phyloP scores from a whole-genome alignment of 2,888 invertebrate genomes.

The Campoletis raptor region DNA sequence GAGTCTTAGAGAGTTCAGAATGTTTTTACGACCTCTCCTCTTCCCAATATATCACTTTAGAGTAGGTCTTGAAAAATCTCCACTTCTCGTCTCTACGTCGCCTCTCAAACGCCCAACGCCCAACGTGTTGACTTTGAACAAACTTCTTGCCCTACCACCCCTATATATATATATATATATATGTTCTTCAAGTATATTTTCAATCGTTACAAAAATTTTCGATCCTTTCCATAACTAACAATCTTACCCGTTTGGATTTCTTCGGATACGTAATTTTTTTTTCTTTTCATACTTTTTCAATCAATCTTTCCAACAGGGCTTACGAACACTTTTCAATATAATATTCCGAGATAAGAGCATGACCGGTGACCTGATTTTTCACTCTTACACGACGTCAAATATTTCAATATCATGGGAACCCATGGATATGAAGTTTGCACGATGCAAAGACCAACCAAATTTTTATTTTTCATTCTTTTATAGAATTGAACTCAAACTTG shows the following conservation, averaged over 20 bases:
- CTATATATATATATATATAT: not conserved
- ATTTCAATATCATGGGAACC: constrained; percentile 11
- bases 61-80: constrained; percentile 47
- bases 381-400: not conserved
- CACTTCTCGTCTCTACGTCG: constrained; percentile 21
- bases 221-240: not conserved
- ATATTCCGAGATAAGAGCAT: constrained; percentile 35
- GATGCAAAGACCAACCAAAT: not conserved
- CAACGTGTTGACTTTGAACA: constrained; percentile 49
- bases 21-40: constrained; percentile 19
- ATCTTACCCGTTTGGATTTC: not conserved
- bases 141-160: constrained; percentile 36
- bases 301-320: not conserved
- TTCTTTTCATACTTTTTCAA: not conserved
- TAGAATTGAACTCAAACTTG: too few relatives aligned
- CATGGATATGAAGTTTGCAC: not conserved
- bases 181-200: not conserved
- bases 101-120: not conserved
- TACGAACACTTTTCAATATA: not conserved
- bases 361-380: constrained; percentile 53
- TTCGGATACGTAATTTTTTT: not conserved
- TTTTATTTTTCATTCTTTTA: not conserved
- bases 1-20: not conserved
- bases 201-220: not conserved
- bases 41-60: constrained; percentile 23